These are phyloP conservation scores for Chelonus insularis DNA, from an alignment of 1,140 invertebrate genomes.

Conservation along the genomic window DNA sequence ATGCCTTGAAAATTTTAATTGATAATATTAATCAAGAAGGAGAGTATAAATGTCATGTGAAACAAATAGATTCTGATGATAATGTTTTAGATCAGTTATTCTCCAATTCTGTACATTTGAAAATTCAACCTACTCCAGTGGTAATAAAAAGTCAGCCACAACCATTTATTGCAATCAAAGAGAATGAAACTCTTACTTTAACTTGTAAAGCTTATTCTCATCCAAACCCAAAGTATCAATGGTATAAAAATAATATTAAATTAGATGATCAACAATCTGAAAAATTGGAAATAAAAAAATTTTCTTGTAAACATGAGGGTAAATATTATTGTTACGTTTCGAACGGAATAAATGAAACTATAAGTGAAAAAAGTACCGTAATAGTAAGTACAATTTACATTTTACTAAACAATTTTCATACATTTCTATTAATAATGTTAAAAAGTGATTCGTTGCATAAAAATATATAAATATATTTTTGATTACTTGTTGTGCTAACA, in stretches of 20 bases:
- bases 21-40: slow-evolving; percentile 38
- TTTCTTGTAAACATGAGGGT: slow-evolving; percentile 40
- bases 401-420: too few relatives aligned
- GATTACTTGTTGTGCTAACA: too few relatives aligned
- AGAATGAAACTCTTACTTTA: slow-evolving; percentile 36
- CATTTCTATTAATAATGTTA: too few relatives aligned
- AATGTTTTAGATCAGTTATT: slow-evolving; percentile 22
- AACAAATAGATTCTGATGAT: slow-evolving; percentile 35
- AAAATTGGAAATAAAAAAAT: slow-evolving; percentile 40
- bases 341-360: slow-evolving; percentile 40
- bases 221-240: slow-evolving; percentile 44
- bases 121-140: slow-evolving; percentile 36
- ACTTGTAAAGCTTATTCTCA: slow-evolving; percentile 40
- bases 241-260: slow-evolving; percentile 48
- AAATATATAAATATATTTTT: too few relatives aligned
- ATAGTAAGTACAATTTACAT: slow-evolving; percentile 35
- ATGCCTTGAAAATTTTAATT: slow-evolving; percentile 35
- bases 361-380: slow-evolving; percentile 36
- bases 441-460: too few relatives aligned
- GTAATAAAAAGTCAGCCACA: slow-evolving; percentile 41
- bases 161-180: slow-evolving; percentile 37
- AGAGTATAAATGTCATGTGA: slow-evolving; percentile 41
- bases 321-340: slow-evolving; percentile 45
- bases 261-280: slow-evolving; percentile 39
- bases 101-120: slow-evolving; percentile 36